Conservation (phyloP, 2,113 vertebrate species). For the Callipepla californica region DNA sequence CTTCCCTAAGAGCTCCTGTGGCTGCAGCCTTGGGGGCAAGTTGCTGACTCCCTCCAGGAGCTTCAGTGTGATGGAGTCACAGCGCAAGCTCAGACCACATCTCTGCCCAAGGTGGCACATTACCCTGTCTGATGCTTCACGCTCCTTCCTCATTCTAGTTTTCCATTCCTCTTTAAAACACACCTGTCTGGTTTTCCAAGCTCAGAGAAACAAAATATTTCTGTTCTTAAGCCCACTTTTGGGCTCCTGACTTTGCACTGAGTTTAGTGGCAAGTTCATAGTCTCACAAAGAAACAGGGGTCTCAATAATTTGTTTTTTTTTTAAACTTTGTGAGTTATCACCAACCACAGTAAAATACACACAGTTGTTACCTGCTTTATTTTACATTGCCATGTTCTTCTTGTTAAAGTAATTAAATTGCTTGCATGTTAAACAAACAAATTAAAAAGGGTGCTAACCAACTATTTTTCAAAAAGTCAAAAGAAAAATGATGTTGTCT, state of each 20-base stretch:
- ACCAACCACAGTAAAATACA: neutral
- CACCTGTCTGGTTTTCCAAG: neutral
- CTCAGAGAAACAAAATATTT: neutral
- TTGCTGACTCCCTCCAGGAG: fast-evolving
- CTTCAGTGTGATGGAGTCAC: neutral
- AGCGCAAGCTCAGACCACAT: neutral
- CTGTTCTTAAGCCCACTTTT: neutral
- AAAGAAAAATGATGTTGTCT: slow-evolving; percentile 59
- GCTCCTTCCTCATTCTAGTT: neutral
- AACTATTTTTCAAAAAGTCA: slow-evolving; percentile 54
- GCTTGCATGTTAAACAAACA: slow-evolving; percentile 27
- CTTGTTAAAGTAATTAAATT: slow-evolving; percentile 34
- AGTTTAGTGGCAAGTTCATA: neutral
- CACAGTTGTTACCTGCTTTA: neutral
- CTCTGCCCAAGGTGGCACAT: fast-evolving
- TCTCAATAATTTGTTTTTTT: neutral
- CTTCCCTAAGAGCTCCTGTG: neutral
- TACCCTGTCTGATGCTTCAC: neutral
- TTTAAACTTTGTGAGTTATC: neutral
- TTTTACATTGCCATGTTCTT: neutral
- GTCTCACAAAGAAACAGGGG: neutral
- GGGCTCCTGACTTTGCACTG: neutral
- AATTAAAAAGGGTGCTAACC: slow-evolving; percentile 33
- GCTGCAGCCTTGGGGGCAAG: fast-evolving
- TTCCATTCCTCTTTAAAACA: neutral